phyloP scores from a whole-genome alignment of 2,888 invertebrate genomes.

The Oxyteleia sp. region DNA sequence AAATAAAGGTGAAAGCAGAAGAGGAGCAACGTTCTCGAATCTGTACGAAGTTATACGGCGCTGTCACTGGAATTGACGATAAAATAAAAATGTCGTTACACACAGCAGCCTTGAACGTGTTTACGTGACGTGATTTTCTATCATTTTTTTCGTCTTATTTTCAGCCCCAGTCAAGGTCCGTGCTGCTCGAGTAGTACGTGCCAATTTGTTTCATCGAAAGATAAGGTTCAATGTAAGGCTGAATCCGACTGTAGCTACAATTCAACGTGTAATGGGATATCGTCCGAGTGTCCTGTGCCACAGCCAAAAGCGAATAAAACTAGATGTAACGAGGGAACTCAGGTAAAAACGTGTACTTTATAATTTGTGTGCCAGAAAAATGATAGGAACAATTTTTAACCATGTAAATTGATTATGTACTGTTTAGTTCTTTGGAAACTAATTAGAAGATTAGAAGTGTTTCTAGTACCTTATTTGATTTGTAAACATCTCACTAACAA shows the following conservation, averaged over 20 bases:
- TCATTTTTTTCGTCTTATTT: constrained; percentile 76
- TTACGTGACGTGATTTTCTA: constrained; percentile 70
- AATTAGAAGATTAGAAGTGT: constrained; percentile 9
- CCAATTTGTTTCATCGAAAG: constrained; percentile 91
- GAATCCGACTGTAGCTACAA: constrained; percentile 97
- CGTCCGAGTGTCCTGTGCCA: constrained; percentile 96
- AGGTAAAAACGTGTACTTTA: constrained; percentile 87
- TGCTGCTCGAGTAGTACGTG: constrained; percentile 96
- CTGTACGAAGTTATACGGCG: constrained; percentile 12
- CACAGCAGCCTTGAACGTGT: constrained; percentile 64
- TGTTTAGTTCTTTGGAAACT: no score
- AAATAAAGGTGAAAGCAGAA: neutral
- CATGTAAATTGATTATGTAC: neutral
- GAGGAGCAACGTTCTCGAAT: constrained; percentile 13
- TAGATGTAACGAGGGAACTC: constrained; percentile 97
- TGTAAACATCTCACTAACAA: no score
- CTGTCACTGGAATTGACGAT: constrained; percentile 23
- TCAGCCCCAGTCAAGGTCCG: constrained; percentile 98
- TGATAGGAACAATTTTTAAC: constrained; percentile 42
- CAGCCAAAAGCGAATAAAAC: constrained; percentile 95
- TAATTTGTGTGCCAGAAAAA: no score
- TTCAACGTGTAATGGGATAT: constrained; percentile 94
- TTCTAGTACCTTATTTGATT: no score
- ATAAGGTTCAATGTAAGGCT: constrained; percentile 92
- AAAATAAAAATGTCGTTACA: constrained; percentile 58